These are phyloP conservation scores for Brachymystax lenok DNA, from an alignment of 2,797 vertebrate genomes.

Conservation along the genomic window DNA sequence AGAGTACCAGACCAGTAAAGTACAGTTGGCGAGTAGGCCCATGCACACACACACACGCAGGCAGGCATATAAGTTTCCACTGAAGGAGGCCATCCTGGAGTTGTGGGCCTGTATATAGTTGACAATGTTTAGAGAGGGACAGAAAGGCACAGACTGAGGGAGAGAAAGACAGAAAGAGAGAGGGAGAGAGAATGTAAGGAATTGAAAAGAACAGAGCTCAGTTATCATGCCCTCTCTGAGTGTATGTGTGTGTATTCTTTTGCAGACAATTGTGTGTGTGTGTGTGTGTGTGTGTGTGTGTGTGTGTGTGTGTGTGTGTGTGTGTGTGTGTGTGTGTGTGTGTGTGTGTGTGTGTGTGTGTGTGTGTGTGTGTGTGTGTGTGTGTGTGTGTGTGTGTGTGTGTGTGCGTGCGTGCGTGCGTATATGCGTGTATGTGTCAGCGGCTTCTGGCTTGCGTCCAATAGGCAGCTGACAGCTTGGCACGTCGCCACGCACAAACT, in stretches of 20 bases:
- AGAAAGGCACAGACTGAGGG: conserved; percentile 7
- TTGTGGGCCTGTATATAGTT: conserved; percentile 13
- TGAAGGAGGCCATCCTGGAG: not conserved
- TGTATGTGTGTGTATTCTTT: not conserved
- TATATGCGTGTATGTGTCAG: conserved; percentile 33
- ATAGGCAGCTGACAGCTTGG: conserved; percentile 73
- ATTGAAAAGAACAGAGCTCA: not conserved
- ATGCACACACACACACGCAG: not conserved
- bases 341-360: conserved; percentile 16
- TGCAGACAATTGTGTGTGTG: not conserved
- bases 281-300: conserved; percentile 30
- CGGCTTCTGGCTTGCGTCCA: conserved; percentile 46
- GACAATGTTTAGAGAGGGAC: conserved; percentile 50
- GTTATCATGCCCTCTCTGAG: not conserved
- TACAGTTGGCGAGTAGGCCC: not conserved
- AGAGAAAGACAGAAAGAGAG: not conserved
- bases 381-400: conserved; percentile 13
- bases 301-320: conserved; percentile 11
- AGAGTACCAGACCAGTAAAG: too few relatives aligned
- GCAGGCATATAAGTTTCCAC: not conserved
- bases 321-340: not conserved
- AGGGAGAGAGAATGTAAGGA: not conserved
- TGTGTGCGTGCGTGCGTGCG: not conserved
- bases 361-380: not conserved
- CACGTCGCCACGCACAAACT: conserved; percentile 60